Percentiles rank a stretch among this genome's conserved stretches.
Conservation (phyloP, 2,888 invertebrate genomes). For the Coleophora flavipennella region DNA sequence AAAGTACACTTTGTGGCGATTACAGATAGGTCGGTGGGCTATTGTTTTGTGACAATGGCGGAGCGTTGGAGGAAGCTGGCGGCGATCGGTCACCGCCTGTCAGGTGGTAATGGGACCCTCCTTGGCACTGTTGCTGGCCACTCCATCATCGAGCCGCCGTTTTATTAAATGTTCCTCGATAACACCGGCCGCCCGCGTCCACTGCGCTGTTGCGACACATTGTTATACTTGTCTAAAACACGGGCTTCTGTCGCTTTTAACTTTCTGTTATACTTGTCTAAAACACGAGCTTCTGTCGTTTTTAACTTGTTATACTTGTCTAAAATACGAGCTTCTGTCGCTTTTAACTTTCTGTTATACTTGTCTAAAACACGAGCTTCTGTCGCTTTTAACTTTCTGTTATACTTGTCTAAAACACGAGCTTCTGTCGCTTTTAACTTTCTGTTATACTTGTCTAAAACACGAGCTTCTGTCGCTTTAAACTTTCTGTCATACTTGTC, state of each 20-base stretch:
- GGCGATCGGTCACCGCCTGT: slow-evolving; percentile 62
- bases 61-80: slow-evolving; percentile 39
- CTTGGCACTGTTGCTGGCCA: slow-evolving; percentile 36
- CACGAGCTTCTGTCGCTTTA: too few species aligned
- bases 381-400: too few species aligned
- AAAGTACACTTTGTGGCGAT: slow-evolving; percentile 62
- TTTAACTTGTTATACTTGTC: too few species aligned
- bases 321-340: too few species aligned
- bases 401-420: too few species aligned
- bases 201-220: slow-evolving; percentile 43
- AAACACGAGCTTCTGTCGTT: slow-evolving; percentile 35
- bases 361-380: too few species aligned
- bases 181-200: slow-evolving; percentile 24
- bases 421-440: too few species aligned
- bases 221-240: slow-evolving; percentile 39
- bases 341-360: too few species aligned
- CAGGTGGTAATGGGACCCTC: slow-evolving; percentile 55
- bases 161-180: slow-evolving; percentile 56
- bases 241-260: slow-evolving; percentile 23
- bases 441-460: too few species aligned
- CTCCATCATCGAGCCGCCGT: slow-evolving; percentile 55
- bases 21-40: slow-evolving; percentile 53
- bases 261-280: too few species aligned
- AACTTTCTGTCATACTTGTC: too few species aligned
- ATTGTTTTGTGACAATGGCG: slow-evolving; percentile 62